Evolutionary conservation across 1,140 invertebrate genomes (phyloP).

Genomic region (Dolichoris vasculosae): DNA sequence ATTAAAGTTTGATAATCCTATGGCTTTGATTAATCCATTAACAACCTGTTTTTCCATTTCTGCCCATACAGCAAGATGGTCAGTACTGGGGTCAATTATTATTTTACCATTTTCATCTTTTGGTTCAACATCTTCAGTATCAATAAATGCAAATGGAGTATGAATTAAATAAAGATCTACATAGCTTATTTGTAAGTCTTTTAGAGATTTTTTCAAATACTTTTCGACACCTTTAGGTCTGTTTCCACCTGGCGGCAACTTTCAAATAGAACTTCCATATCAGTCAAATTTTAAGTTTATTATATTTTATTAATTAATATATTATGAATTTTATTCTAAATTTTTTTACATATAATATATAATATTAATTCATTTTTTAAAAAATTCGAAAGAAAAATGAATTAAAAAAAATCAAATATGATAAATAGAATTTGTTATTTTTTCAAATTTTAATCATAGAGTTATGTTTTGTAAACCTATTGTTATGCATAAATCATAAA

Average conservation of each 20-base stretch:
- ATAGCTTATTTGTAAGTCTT: conserved; percentile 78
- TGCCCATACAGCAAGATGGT: conserved; percentile 83
- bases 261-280: background rate
- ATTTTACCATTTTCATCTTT: conserved; percentile 78
- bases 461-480: background rate
- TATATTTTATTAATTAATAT: background rate
- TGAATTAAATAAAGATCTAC: conserved; percentile 84
- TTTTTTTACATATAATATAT: no score
- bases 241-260: conserved; percentile 73
- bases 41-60: conserved; percentile 82
- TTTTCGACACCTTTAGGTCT: conserved; percentile 76
- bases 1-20: conserved; percentile 89
- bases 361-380: no score
- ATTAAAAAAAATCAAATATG: no score
- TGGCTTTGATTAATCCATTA: conserved; percentile 79
- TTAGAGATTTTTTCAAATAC: conserved; percentile 77
- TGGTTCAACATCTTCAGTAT: conserved; percentile 73
- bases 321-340: background rate
- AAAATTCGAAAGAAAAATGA: no score
- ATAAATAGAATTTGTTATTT: no score
- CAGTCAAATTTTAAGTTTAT: background rate
- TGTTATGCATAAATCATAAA: background rate
- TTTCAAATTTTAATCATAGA: background rate
- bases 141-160: conserved; percentile 79
- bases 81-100: conserved; percentile 78